Percentiles rank a stretch among this genome's conserved stretches.
These are phyloP conservation scores for Phlogophora meticulosa DNA, from an alignment of 2,888 invertebrate genomes.

Conservation along the genomic window DNA sequence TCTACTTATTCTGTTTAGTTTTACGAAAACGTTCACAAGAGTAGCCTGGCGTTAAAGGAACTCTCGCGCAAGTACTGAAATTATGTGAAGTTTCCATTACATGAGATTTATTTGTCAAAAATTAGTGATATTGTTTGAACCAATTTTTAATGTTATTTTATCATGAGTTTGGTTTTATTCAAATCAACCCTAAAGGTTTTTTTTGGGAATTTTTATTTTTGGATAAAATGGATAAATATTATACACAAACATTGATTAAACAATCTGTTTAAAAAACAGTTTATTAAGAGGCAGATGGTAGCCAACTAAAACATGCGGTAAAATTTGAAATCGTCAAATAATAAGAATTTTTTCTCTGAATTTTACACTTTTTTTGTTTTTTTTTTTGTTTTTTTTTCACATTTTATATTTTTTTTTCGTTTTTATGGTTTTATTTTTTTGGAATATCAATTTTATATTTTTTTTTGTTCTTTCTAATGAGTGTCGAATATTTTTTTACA, in stretches of 20 bases:
- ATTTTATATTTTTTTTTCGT: constrained; percentile 70
- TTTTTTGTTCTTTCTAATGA: constrained; percentile 72
- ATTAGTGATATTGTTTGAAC: not conserved
- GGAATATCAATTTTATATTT: constrained; percentile 74
- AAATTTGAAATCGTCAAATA: constrained; percentile 75
- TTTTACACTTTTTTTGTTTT: constrained; percentile 74
- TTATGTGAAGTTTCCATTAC: constrained; percentile 25
- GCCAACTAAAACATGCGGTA: constrained; percentile 72
- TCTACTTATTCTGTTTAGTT: not conserved
- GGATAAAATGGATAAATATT: constrained; percentile 59
- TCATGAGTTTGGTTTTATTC: constrained; percentile 39
- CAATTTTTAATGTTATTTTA: constrained; percentile 12
- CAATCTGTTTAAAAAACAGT: constrained; percentile 59
- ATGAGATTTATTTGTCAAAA: constrained; percentile 44
- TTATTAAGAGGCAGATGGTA: constrained; percentile 63
- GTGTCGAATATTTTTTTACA: constrained; percentile 77
- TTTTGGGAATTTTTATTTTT: constrained; percentile 50
- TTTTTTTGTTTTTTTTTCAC: constrained; percentile 69
- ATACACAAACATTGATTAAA: constrained; percentile 61
- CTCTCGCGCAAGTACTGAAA: constrained; percentile 22
- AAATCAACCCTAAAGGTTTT: constrained; percentile 47
- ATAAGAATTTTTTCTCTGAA: constrained; percentile 75
- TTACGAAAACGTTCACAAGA: constrained; percentile 24
- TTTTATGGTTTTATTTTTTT: constrained; percentile 74
- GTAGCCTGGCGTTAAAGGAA: constrained; percentile 19